Percentiles rank a stretch among this genome's conserved stretches.
Conservation (phyloP, 2,113 vertebrate species). For the Mugil cephalus region DNA sequence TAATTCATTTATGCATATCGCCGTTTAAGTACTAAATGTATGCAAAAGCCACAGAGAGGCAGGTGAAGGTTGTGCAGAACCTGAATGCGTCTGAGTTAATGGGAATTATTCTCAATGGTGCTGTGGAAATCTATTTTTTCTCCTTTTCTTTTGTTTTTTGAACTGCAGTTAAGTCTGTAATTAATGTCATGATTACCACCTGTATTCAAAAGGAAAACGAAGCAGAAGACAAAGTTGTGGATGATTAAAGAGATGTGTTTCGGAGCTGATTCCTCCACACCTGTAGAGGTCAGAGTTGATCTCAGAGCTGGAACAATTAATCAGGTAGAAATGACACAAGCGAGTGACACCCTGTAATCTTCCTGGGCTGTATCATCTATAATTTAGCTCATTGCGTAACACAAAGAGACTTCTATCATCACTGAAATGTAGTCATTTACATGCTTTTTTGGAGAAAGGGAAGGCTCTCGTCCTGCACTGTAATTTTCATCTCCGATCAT, state of each 20-base stretch:
- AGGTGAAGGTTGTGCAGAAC: background rate
- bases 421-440: constrained; percentile 55
- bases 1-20: constrained; percentile 31
- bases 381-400: constrained; percentile 85
- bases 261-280: constrained; percentile 40
- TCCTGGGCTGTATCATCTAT: constrained; percentile 68
- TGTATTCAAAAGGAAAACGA: constrained; percentile 21
- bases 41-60: constrained; percentile 1
- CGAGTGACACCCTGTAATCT: constrained; percentile 85
- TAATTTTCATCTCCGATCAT: constrained; percentile 72
- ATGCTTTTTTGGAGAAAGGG: constrained; percentile 42
- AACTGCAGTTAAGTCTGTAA: constrained; percentile 20
- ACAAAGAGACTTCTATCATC: constrained; percentile 59
- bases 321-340: constrained; percentile 67
- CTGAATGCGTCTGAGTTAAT: background rate
- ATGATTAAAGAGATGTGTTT: constrained; percentile 3
- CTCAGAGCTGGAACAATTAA: constrained; percentile 77
- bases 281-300: constrained; percentile 70
- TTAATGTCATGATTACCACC: constrained; percentile 24
- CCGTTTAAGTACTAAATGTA: constrained; percentile 16
- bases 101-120: background rate
- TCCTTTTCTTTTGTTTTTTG: constrained; percentile 1
- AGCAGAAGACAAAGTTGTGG: constrained; percentile 13
- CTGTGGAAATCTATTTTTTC: background rate
- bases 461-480: constrained; percentile 36